Base-by-base conservation (phyloP, 1,140 invertebrate genomes). In the Drosophila pectinifera region DNA sequence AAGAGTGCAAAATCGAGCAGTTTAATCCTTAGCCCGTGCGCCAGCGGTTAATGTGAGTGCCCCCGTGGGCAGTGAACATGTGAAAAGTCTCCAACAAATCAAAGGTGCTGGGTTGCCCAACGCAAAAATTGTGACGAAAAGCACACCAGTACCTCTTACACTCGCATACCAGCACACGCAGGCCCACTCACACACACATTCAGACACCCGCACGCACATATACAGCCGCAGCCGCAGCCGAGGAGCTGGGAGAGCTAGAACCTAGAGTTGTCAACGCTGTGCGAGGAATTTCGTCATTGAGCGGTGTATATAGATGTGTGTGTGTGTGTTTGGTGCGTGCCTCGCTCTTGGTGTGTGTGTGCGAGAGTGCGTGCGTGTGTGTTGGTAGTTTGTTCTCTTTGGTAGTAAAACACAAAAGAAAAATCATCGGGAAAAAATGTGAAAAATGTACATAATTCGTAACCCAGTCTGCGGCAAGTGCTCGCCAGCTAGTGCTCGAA, bases 251-350 rank as follows among this genome's bases (percentile, higher is more conserved):
- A 64, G 82, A 77, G 79, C 83, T 86, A 82, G 83, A 77, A 70
- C 79, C 83, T 86, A 86, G 83, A 86, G 83, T 86, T 86, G 83
- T 86, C 83, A 86, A 79, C 84, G 75, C 42, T 78, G 11, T 82
- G 73, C 81, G 56, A 91, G 67, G 77, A 91, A 85, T 91, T 91
- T 91, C 90, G 90, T 91, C 89, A 91, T 91, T 91, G 90, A 89
- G 79, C 46, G 51, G 46, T 55, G 56, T 62, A 49, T 59, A 56
- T 55, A 31, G 64, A 73, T 85, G 36, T 57, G 73, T 85, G 36
- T 57, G 73, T 69, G 81, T 73, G 61, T 78, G 67, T 77, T 62
- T 72, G 61, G 70, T 79, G 80, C 77, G 81, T 85, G 77, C 72
- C 72, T 72, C 43, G 61, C 65, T 80, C 58, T 65, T 8, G 42